phyloP scores from a whole-genome alignment of 2,797 vertebrate species.

The Sebastes umbrosus region DNA sequence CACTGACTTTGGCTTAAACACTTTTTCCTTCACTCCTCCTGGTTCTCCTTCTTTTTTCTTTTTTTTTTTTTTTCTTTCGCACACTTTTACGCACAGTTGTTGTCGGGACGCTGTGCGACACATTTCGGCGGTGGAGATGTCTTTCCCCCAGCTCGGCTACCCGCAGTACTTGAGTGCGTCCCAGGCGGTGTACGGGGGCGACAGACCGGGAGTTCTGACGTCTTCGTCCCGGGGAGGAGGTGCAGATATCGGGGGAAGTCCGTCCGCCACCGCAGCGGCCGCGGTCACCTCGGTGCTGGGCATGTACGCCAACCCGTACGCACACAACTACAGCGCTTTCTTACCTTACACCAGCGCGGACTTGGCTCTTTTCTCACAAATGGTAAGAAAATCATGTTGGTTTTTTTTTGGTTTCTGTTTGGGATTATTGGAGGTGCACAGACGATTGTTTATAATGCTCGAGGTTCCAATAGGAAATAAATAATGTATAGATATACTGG shows the following conservation, averaged over 20 bases:
- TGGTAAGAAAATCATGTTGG: constrained; percentile 83
- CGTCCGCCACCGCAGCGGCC: constrained; percentile 87
- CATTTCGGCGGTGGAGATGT: constrained; percentile 86
- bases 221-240: constrained; percentile 89
- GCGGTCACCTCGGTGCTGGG: constrained; percentile 94
- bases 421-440: not conserved
- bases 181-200: constrained; percentile 91
- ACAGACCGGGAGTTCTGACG: constrained; percentile 90
- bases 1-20: constrained; percentile 72
- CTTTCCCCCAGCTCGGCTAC: constrained; percentile 97
- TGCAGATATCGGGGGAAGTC: constrained; percentile 86
- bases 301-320: constrained; percentile 95
- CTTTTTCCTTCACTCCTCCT: constrained; percentile 62
- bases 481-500: not conserved
- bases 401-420: not conserved
- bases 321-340: constrained; percentile 97
- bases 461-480: not conserved
- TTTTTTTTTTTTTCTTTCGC: constrained; percentile 4
- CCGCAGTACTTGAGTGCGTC: constrained; percentile 95
- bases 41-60: constrained; percentile 17
- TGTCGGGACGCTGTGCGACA: constrained; percentile 66
- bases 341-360: constrained; percentile 95
- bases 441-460: not conserved
- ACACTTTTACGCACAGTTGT: constrained; percentile 52
- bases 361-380: constrained; percentile 95